Conservation (phyloP, 2,888 invertebrate genomes). For the Adelognathus sp. region DNA sequence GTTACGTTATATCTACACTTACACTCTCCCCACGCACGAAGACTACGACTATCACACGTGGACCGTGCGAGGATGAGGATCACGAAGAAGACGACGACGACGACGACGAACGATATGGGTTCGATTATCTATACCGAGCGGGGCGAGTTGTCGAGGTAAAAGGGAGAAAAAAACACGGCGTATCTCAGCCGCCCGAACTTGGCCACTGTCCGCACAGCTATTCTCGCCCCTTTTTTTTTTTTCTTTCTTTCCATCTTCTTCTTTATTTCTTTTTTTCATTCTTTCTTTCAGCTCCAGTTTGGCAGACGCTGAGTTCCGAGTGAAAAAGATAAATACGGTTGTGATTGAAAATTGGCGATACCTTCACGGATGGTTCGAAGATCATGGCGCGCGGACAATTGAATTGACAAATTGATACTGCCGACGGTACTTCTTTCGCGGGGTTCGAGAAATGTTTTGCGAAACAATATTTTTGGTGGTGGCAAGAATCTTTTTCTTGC, state of each 20-base stretch:
- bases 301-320: background rate
- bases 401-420: background rate
- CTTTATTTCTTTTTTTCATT: background rate
- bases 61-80: background rate
- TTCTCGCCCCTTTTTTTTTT: constrained; percentile 3
- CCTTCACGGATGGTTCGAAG: background rate
- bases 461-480: background rate
- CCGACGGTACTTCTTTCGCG: background rate
- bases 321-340: background rate
- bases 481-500: background rate
- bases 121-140: constrained; percentile 50
- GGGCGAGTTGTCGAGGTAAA: constrained; percentile 6
- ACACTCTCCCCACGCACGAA: constrained; percentile 6
- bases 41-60: background rate
- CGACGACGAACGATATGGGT: constrained; percentile 48
- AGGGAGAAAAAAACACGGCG: constrained; percentile 7
- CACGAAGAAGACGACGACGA: constrained; percentile 15
- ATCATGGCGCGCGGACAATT: background rate
- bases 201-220: constrained; percentile 37
- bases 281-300: background rate
- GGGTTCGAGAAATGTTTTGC: background rate
- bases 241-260: background rate
- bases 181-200: constrained; percentile 32
- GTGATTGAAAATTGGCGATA: background rate
- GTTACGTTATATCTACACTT: constrained; percentile 24